A percentile compares a stretch with the other conserved stretches of the same genome.
Conservation (phyloP, 2,113 vertebrate genomes). For the Pogonocichla stellata region DNA sequence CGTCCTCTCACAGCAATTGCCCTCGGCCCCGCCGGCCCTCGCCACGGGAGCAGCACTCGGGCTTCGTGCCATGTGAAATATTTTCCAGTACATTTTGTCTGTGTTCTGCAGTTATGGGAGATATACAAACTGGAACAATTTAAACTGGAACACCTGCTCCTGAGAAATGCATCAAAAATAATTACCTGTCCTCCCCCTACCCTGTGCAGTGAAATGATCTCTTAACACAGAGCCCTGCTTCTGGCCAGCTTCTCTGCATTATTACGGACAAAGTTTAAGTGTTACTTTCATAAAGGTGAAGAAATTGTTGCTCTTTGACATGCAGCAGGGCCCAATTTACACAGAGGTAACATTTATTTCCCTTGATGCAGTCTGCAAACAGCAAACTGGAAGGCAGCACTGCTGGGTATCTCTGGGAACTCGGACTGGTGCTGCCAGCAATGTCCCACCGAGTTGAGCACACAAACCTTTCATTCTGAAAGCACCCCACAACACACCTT, state of each 20-base stretch:
- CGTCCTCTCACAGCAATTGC: background rate
- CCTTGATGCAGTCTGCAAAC: background rate
- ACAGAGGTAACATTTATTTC: background rate
- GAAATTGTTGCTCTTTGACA: background rate
- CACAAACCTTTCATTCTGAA: background rate
- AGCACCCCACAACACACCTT: background rate
- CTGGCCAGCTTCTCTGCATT: background rate
- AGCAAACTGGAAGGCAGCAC: background rate
- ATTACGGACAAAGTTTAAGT: background rate
- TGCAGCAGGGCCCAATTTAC: background rate
- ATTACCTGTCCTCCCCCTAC: slow-evolving; percentile 38
- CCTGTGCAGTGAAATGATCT: slow-evolving; percentile 10
- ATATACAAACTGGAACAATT: slow-evolving; percentile 52
- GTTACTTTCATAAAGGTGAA: slow-evolving; percentile 2
- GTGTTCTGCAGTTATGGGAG: slow-evolving; percentile 24
- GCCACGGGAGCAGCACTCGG: background rate
- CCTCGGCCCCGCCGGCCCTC: background rate
- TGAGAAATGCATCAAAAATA: slow-evolving; percentile 73
- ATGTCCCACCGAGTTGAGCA: background rate
- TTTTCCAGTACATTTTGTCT: background rate
- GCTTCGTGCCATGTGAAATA: background rate
- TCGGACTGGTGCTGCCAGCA: accelerated
- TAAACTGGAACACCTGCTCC: slow-evolving; percentile 61
- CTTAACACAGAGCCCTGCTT: background rate
- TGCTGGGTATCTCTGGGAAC: background rate